Evolutionary conservation across 2,113 vertebrate species (phyloP), one percentile per base, ranked within the genome.

Genomic region (Tylochromis polylepis): DNA sequence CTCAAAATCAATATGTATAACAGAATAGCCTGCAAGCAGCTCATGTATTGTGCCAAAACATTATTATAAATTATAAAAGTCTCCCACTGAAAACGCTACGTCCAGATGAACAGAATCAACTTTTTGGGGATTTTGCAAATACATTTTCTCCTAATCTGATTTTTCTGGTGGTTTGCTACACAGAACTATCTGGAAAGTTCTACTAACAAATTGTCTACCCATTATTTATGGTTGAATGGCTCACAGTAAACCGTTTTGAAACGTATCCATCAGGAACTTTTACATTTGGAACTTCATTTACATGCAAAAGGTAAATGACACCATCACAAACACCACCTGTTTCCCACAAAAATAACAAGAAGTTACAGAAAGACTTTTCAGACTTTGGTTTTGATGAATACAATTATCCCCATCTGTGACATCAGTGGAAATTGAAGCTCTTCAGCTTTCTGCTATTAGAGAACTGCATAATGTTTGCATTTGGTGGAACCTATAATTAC

Each of bases 1-100:
- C 38, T 85, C 62, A 85, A 34, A 85, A 90, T 94, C 83, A 81
- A 60, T 87, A 51, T 59, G 24, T 67, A 7, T 34, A 65, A 72
- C 56, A 46, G 6, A 55, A 57, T 8, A 14, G 27, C 12, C 80
- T 70, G 16, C 57, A 46, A 72, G 82, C 29, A 67, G 55, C 11
- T 87, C 16, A 29, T 55, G 55, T 55, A 55, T 57, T 81, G 27
- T 70, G 77, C 65, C 79, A 85, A 80, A 56, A 78, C 31, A 57
- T 8, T 70, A 38, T 59, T 67, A 49, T 29, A 82, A 38, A 82
- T 80, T n/a, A n/a, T n/a, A n/a, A n/a, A n/a, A n/a, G n/a, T n/a
- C n/a, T n/a, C n/a, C n/a, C n/a, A n/a, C n/a, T n/a, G n/a, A n/a
- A n/a, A n/a, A n/a, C n/a, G n/a, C n/a, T n/a, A n/a, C n/a, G n/a